A percentile compares a stretch with the other conserved stretches of the same genome.
phyloP scores from a whole-genome alignment of 2,888 invertebrate species.

The Leptinotarsa rubiginosa region DNA sequence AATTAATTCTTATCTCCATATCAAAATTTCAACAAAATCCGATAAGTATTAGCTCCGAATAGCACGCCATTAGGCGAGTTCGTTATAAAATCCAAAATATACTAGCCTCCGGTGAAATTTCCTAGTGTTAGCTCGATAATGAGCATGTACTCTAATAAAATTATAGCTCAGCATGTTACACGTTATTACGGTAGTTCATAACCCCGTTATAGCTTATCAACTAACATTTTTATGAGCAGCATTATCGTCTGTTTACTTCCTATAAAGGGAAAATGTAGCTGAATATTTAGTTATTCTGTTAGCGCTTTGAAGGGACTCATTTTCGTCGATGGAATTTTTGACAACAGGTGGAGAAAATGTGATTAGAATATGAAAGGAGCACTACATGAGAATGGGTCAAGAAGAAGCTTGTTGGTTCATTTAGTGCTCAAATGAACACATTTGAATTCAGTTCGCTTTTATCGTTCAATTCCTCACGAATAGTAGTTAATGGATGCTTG shows the following conservation, averaged over 20 bases:
- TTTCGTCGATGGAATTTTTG: not conserved
- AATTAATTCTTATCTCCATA: not conserved
- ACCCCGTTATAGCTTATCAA: conserved; percentile 16
- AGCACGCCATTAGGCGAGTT: conserved; percentile 6
- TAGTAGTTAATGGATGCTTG: no score
- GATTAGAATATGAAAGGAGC: no score
- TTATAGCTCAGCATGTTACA: conserved; percentile 14
- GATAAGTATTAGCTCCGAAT: not conserved
- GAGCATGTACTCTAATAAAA: conserved; percentile 23
- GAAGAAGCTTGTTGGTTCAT: no score
- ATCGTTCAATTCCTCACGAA: no score
- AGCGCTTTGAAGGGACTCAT: not conserved
- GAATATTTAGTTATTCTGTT: not conserved
- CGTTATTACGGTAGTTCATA: conserved; percentile 15
- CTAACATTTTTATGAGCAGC: conserved; percentile 17
- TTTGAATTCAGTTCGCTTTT: no score
- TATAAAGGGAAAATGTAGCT: not conserved
- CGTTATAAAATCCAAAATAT: conserved; percentile 9
- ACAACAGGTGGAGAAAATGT: not conserved
- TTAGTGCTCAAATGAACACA: no score
- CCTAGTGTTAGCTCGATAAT: conserved; percentile 18
- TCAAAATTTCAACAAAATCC: not conserved
- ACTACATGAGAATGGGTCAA: not conserved
- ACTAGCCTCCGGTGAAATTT: conserved; percentile 1
- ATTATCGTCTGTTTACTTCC: conserved; percentile 10